Evolutionary conservation across 2,888 invertebrate species (phyloP).

Genomic region (Lapara coniferarum): DNA sequence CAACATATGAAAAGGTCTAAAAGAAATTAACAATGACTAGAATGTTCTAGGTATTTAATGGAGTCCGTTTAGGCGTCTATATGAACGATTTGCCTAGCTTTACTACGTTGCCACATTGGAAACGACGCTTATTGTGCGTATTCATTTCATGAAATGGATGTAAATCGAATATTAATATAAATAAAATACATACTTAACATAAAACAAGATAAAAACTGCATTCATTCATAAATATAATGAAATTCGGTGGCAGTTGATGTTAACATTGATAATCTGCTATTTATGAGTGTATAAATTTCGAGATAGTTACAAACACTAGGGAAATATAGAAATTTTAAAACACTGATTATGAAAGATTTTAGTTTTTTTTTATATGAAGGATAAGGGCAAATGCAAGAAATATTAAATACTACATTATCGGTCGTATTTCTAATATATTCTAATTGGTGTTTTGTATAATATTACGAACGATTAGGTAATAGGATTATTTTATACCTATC

Average conservation of each 20-base stretch:
- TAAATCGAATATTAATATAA: not conserved
- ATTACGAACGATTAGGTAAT: slow-evolving; percentile 58
- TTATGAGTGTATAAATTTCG: slow-evolving; percentile 50
- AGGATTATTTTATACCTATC: slow-evolving; percentile 51
- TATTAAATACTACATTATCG: slow-evolving; percentile 49
- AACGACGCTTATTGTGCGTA: slow-evolving; percentile 43
- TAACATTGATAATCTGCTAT: slow-evolving; percentile 27
- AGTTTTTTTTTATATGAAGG: slow-evolving; percentile 51
- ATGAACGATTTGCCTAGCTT: slow-evolving; percentile 33
- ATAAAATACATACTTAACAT: not conserved
- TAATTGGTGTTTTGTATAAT: slow-evolving; percentile 76
- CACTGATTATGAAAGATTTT: slow-evolving; percentile 52
- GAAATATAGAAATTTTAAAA: slow-evolving; percentile 52
- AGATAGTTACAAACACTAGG: slow-evolving; percentile 60
- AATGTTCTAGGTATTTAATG: slow-evolving; percentile 50
- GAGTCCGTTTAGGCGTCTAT: slow-evolving; percentile 54
- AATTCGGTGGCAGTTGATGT: slow-evolving; percentile 44
- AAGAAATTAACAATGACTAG: slow-evolving; percentile 55
- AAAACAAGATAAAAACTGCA: no score
- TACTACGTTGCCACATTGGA: slow-evolving; percentile 9
- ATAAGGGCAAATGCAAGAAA: slow-evolving; percentile 51
- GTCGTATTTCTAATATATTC: slow-evolving; percentile 55
- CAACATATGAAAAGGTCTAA: slow-evolving; percentile 41
- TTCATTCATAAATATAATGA: not conserved
- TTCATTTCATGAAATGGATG: not conserved